Evolutionary conservation across 1,140 invertebrate species (phyloP).

Genomic region (Platyura marginata): DNA sequence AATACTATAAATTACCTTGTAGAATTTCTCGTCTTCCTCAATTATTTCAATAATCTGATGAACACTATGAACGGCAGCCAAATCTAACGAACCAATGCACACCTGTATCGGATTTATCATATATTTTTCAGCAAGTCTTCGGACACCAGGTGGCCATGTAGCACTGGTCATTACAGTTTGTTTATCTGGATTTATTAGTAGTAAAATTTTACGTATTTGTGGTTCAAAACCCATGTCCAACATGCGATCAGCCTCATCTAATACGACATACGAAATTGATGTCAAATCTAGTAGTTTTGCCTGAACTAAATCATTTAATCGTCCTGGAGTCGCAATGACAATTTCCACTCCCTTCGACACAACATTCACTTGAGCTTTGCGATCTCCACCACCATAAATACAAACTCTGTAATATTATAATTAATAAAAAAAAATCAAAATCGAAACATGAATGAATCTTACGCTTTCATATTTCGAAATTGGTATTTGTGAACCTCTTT

Average conservation of each 20-base stretch:
- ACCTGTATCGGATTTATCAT: slow-evolving; percentile 79
- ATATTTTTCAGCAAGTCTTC: slow-evolving; percentile 62
- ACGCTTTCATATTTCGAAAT: slow-evolving; percentile 68
- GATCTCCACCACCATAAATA: slow-evolving; percentile 67
- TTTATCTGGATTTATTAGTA: slow-evolving; percentile 58
- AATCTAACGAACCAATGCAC: slow-evolving; percentile 70
- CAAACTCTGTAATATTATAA: slow-evolving; percentile 38
- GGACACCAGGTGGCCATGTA: slow-evolving; percentile 74
- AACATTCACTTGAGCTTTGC: slow-evolving; percentile 51
- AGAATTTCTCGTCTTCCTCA: slow-evolving; percentile 49
- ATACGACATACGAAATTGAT: slow-evolving; percentile 69
- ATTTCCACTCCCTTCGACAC: slow-evolving; percentile 64
- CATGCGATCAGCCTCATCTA: slow-evolving; percentile 83
- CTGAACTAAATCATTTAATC: slow-evolving; percentile 61
- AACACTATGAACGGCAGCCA: slow-evolving; percentile 68
- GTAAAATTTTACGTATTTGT: slow-evolving; percentile 63
- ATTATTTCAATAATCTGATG: slow-evolving; percentile 55
- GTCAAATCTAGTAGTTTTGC: slow-evolving; percentile 44
- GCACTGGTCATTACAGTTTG: slow-evolving; percentile 78
- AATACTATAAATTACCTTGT: slow-evolving; percentile 24
- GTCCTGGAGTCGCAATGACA: slow-evolving; percentile 76
- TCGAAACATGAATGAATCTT: slow-evolving; percentile 15
- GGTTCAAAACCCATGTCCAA: slow-evolving; percentile 72
- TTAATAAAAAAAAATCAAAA: slow-evolving; percentile 2
- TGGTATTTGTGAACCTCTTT: slow-evolving; percentile 73